Base-by-base conservation (phyloP, 1,140 invertebrate species). In the Centruroides sculpturatus region DNA sequence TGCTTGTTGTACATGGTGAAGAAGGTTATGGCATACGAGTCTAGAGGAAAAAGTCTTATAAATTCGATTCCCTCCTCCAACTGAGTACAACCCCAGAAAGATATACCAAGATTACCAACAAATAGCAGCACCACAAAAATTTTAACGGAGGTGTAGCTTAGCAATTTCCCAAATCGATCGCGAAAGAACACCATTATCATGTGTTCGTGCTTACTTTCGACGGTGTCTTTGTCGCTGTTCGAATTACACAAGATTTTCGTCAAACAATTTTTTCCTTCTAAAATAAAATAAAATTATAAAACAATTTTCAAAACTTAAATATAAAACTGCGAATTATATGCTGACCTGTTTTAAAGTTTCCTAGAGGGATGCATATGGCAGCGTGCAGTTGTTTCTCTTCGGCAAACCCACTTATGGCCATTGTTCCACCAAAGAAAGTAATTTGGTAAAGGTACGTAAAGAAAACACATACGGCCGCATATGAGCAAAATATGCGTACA, bases 381-480 rank as follows among this genome's bases (percentile, higher is more conserved):
- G 85, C 88, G 74, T 92, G 90, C 10, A 84, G 75, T 72, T 92
- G 92, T 63, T 84, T 81, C 60, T 85, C 79, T 70, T 93, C 89
- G 66, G 86, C 82, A 70, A 91, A 89, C 34, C 91, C 92, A 55
- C 87, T 86, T 59, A 96, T 79, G 0, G 90, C 89, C 59, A 96
- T 83, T 71, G 88, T 91, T 12, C 85, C 91, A 3, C 87, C 83
- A 72, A 96, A 96, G 79, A 97, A 92, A 9, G 89, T 94, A 54
- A 95, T 76, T 73, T 97, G 92, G 81, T 91, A 96, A 4, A 96
- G 69, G 74, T 95, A 98, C 3, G 92, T 93, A 67, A 95, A 89
- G 52, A 85, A 79, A 5, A 97, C 89, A 0, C 92, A 89, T 54
- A 90, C 82, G 70, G 91, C 92, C 62, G 90, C 92, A 73, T 96